A percentile compares a stretch with the other conserved stretches of the same genome.
Conservation (phyloP, 35 echinoderm and acorn worm genomes). For the Stichopus chloronotus region DNA sequence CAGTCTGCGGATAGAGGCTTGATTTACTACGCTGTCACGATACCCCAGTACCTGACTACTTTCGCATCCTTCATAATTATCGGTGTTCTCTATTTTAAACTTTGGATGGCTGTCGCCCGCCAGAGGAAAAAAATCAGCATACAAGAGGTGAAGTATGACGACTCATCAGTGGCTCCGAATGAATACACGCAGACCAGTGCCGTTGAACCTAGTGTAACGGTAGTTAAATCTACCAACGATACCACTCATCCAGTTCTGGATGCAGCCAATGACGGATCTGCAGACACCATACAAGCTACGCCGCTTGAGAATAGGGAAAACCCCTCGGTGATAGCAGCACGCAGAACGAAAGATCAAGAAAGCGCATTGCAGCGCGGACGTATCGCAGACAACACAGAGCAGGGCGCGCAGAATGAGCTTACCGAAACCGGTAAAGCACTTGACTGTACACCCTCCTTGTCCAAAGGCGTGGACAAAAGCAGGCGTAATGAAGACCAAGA, state of each 20-base stretch:
- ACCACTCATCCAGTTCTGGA: background rate
- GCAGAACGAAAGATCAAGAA: too few species aligned
- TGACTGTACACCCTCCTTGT: too few species aligned
- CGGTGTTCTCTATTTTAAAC: background rate
- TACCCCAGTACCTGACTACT: constrained; percentile 10
- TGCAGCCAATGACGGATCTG: too few species aligned
- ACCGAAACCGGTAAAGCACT: too few species aligned
- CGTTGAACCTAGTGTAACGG: background rate
- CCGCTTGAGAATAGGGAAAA: background rate
- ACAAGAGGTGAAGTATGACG: background rate
- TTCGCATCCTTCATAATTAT: background rate
- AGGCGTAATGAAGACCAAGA: too few species aligned
- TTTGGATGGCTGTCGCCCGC: background rate
- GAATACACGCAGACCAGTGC: background rate
- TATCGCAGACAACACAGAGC: too few species aligned
- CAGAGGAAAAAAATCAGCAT: constrained; percentile 15
- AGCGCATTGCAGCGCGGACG: too few species aligned
- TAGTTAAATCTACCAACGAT: background rate
- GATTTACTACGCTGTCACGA: background rate
- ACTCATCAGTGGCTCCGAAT: background rate
- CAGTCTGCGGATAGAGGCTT: background rate
- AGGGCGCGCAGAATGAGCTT: too few species aligned
- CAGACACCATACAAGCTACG: background rate
- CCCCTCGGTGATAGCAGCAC: background rate
- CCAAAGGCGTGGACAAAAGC: too few species aligned